Evolutionary conservation across 1,140 invertebrate species (phyloP).

Genomic region (Tetramorium simillimum): DNA sequence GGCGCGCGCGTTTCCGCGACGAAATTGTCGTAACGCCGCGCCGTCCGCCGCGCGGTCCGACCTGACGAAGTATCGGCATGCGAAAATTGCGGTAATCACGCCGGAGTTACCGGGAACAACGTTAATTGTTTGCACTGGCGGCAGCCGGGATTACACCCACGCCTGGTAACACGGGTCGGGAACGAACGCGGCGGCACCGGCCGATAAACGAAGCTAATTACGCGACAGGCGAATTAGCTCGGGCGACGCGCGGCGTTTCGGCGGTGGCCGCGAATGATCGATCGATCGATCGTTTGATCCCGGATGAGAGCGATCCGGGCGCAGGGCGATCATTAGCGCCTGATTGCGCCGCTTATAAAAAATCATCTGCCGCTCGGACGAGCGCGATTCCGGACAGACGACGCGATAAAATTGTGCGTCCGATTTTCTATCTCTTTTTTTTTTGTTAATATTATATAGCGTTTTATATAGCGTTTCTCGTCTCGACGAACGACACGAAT

Average conservation of each 20-base stretch:
- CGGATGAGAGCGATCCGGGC: not conserved
- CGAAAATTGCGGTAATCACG: constrained; percentile 77
- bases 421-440: not conserved
- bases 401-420: constrained; percentile 10
- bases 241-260: constrained; percentile 23
- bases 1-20: not conserved
- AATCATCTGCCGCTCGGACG: not conserved
- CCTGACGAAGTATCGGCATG: constrained; percentile 64
- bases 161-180: constrained; percentile 35
- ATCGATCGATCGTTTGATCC: constrained; percentile 48
- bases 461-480: not conserved
- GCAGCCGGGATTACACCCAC: constrained; percentile 59
- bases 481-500: not conserved
- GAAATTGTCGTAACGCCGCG: constrained; percentile 58
- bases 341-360: constrained; percentile 35
- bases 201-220: constrained; percentile 76
- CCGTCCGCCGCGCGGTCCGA: constrained; percentile 8
- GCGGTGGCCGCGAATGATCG: constrained; percentile 34
- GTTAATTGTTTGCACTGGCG: constrained; percentile 76
- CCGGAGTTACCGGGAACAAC: constrained; percentile 71
- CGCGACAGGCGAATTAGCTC: constrained; percentile 69
- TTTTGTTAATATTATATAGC: not conserved
- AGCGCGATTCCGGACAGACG: not conserved
- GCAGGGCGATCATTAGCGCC: not conserved
- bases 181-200: constrained; percentile 56